phyloP scores from a whole-genome alignment of 2,888 invertebrate genomes.

The Seira ritae region DNA sequence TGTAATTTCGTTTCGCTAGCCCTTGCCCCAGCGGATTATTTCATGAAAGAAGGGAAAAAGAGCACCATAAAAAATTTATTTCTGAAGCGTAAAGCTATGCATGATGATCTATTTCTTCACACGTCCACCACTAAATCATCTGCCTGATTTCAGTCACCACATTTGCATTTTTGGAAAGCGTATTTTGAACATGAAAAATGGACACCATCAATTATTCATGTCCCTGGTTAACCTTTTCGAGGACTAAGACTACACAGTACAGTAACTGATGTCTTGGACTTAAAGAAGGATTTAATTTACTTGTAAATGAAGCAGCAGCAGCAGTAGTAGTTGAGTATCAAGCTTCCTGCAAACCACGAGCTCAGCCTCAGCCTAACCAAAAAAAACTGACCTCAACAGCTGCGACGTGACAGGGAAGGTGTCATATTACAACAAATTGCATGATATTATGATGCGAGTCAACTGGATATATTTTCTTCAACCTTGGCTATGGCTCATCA shows the following conservation, averaged over 20 bases:
- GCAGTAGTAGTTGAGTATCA: conserved; percentile 21
- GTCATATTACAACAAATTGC: conserved; percentile 61
- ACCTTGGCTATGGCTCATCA: no score
- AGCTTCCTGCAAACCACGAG: conserved; percentile 39
- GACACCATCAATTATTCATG: no score
- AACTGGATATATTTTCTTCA: conserved; percentile 1
- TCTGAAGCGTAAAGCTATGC: no score
- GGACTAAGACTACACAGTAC: no score
- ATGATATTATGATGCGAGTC: conserved; percentile 52
- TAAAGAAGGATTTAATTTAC: conserved; percentile 50
- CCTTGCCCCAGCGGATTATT: conserved; percentile 19
- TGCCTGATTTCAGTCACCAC: no score
- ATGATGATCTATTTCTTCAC: no score
- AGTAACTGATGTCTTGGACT: no score
- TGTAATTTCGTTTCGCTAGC: conserved; percentile 35
- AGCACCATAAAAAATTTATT: conserved; percentile 8
- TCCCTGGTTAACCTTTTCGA: no score
- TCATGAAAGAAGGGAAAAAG: conserved; percentile 2
- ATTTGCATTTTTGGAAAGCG: no score
- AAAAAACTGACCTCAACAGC: background rate
- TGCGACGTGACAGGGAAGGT: conserved; percentile 9
- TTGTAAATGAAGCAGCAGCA: conserved; percentile 24
- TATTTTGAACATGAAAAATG: no score
- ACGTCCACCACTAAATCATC: no score
- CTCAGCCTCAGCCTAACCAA: background rate